These are phyloP conservation scores for Heliocidaris tuberculata DNA, from an alignment of 35 echinoderm and acorn worm genomes.

Conservation along the genomic window DNA sequence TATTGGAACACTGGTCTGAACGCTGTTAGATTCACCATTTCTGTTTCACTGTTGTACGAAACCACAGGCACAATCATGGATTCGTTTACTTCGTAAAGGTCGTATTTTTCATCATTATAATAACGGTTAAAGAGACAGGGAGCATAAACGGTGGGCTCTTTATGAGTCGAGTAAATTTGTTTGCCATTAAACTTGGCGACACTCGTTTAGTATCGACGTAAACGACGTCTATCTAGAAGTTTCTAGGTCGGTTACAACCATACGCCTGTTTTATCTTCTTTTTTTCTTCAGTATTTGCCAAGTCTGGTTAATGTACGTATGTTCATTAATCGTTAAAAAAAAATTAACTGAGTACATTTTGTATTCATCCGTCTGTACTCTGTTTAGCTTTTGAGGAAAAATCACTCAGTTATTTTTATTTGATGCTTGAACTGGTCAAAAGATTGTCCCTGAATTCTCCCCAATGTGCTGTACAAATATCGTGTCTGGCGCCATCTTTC, in stretches of 20 bases:
- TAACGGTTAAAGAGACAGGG: neutral
- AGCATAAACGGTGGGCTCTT: neutral
- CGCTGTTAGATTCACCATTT: neutral
- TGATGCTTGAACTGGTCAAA: too few relatives aligned
- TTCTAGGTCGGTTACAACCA: neutral
- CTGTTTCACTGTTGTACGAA: neutral
- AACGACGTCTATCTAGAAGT: neutral
- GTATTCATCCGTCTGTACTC: too few relatives aligned
- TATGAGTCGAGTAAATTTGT: constrained; percentile 7
- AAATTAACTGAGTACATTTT: too few relatives aligned
- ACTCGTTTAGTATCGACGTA: neutral
- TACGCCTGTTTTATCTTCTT: neutral
- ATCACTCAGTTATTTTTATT: too few relatives aligned
- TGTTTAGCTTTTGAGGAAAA: too few relatives aligned
- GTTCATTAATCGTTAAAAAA: neutral
- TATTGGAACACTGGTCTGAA: neutral
- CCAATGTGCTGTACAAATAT: neutral
- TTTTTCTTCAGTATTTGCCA: neutral
- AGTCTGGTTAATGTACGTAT: neutral
- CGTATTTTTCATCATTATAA: neutral
- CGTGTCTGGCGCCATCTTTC: neutral
- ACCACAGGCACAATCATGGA: neutral
- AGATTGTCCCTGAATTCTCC: neutral
- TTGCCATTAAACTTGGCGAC: constrained; percentile 10
- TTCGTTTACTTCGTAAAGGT: neutral